Conservation (phyloP, 2,797 vertebrate genomes). For the Platalea minor region DNA sequence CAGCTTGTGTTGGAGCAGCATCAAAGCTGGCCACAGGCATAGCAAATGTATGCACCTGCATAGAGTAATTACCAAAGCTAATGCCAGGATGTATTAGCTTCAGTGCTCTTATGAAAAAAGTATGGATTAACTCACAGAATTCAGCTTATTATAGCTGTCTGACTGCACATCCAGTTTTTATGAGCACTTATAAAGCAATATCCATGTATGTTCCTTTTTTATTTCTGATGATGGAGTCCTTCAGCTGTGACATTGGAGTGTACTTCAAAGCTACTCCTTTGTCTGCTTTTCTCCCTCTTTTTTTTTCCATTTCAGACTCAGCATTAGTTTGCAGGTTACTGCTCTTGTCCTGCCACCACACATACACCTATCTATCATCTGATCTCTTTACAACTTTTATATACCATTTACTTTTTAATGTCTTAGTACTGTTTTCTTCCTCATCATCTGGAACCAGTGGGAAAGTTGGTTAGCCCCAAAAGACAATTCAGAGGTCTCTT, state of each 20-base stretch:
- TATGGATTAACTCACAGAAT: constrained; percentile 44
- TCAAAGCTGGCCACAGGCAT: constrained; percentile 35
- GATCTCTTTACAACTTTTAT: not conserved
- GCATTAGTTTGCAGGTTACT: not conserved
- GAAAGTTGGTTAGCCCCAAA: not conserved
- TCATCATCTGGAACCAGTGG: not conserved
- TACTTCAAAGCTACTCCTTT: constrained; percentile 6
- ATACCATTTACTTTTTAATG: not conserved
- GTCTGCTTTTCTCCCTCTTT: not conserved
- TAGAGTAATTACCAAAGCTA: constrained; percentile 15
- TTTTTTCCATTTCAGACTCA: not conserved
- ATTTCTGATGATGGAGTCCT: constrained; percentile 1
- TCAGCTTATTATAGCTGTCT: constrained; percentile 27
- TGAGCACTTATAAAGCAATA: constrained; percentile 21
- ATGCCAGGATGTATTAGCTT: constrained; percentile 49
- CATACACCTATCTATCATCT: not conserved
- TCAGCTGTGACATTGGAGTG: not conserved
- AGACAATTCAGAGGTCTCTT: not conserved
- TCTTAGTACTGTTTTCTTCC: not conserved
- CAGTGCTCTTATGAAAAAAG: constrained; percentile 22
- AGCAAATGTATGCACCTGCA: constrained; percentile 47
- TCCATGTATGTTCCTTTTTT: not conserved
- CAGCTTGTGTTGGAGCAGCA: constrained; percentile 48
- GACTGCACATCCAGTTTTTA: constrained; percentile 15
- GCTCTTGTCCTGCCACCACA: not conserved